Conservation (phyloP, 1,140 invertebrate genomes). For the Caenorhabditis inopinata region DNA sequence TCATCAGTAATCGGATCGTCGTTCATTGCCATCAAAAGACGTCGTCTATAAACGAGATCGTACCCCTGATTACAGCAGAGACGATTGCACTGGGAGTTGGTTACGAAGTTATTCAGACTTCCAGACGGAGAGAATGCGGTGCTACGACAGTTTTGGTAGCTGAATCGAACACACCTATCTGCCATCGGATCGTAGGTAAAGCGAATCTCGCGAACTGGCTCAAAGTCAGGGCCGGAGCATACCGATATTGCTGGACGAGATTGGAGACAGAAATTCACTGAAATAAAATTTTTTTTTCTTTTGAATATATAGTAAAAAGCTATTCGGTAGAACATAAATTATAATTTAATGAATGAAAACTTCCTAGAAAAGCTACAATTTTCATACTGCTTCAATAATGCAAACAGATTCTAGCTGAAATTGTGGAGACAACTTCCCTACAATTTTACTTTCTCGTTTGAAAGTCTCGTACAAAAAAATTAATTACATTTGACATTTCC, state of each 20-base stretch:
- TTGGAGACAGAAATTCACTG: constrained; percentile 39
- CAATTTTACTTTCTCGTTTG: too few relatives aligned
- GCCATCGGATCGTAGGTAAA: constrained; percentile 39
- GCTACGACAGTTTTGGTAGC: constrained; percentile 5
- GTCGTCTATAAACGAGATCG: constrained; percentile 33
- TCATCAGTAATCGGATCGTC: constrained; percentile 35
- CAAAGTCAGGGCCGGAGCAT: neutral
- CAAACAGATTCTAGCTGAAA: too few relatives aligned
- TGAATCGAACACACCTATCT: constrained; percentile 33
- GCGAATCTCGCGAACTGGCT: constrained; percentile 35
- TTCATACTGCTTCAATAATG: too few relatives aligned
- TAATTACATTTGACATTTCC: too few relatives aligned
- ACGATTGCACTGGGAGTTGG: constrained; percentile 30
- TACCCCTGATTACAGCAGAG: constrained; percentile 43
- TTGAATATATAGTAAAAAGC: neutral
- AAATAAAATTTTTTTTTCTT: neutral
- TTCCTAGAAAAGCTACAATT: too few relatives aligned
- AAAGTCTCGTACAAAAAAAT: too few relatives aligned
- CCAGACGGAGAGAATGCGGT: neutral
- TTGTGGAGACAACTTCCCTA: too few relatives aligned
- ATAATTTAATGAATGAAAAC: too few relatives aligned
- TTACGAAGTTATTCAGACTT: constrained; percentile 33
- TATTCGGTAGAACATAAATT: too few relatives aligned
- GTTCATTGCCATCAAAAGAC: constrained; percentile 34
- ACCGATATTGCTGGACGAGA: constrained; percentile 36